A percentile compares a stretch with the other conserved stretches of the same genome.
These are phyloP conservation scores for Furnarius figulus DNA, from an alignment of 2,113 vertebrate genomes.

Conservation along the genomic window DNA sequence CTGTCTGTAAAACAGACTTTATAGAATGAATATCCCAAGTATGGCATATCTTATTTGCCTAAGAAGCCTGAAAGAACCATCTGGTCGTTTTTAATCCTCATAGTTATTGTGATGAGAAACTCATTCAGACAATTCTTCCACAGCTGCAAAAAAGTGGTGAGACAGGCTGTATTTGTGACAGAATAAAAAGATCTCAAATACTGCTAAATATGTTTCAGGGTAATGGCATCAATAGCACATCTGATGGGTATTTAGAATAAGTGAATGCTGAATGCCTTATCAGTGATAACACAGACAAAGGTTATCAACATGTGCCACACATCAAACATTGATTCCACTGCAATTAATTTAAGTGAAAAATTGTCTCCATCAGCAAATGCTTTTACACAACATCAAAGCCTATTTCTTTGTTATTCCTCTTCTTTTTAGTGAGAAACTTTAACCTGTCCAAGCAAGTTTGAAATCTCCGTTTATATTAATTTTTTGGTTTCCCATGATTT, in stretches of 20 bases:
- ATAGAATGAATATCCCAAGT: not conserved
- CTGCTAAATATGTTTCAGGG: constrained; percentile 39
- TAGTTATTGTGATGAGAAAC: constrained; percentile 37
- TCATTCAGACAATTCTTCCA: constrained; percentile 47
- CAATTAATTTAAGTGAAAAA: constrained; percentile 50
- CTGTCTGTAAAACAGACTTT: not conserved
- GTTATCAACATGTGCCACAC: constrained; percentile 8
- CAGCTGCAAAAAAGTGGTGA: constrained; percentile 55
- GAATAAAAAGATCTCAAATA: not conserved
- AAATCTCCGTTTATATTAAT: not conserved
- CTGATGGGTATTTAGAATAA: constrained; percentile 45
- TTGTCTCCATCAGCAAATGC: constrained; percentile 44
- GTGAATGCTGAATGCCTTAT: constrained; percentile 33
- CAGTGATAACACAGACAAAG: constrained; percentile 49
- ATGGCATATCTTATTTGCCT: not conserved
- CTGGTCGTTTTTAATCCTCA: not conserved
- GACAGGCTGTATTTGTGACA: constrained; percentile 21
- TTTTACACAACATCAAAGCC: constrained; percentile 19
- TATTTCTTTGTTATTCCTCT: not conserved
- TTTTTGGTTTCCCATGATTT: not conserved
- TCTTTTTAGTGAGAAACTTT: not conserved
- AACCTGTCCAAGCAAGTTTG: not conserved
- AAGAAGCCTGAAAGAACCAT: constrained; percentile 42
- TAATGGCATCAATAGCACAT: constrained; percentile 38
- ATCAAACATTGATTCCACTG: constrained; percentile 25